These are phyloP conservation scores for Phengaris alcon DNA, from an alignment of 2,888 invertebrate species.

Conservation along the genomic window DNA sequence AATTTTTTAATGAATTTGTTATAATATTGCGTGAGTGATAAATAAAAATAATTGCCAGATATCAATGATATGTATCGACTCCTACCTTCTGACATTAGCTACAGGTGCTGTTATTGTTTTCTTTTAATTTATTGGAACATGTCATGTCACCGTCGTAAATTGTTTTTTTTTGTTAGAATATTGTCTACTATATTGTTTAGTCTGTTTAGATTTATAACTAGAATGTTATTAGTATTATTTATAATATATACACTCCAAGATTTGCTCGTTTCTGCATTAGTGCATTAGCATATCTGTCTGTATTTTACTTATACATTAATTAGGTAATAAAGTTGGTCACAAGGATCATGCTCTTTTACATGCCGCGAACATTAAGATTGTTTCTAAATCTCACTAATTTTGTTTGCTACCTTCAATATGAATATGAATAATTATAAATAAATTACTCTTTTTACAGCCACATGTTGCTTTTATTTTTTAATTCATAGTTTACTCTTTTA, in stretches of 20 bases:
- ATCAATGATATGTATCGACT: conserved; percentile 40
- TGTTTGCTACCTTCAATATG: conserved; percentile 64
- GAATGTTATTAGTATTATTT: conserved; percentile 74
- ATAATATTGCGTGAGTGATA: conserved; percentile 52
- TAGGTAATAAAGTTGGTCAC: conserved; percentile 46
- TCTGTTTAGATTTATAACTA: conserved; percentile 71
- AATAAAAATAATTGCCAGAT: conserved; percentile 45
- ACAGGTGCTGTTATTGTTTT: conserved; percentile 62
- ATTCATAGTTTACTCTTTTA: not conserved
- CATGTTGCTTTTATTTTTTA: conserved; percentile 28
- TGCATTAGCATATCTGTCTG: conserved; percentile 26
- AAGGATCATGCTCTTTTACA: conserved; percentile 46
- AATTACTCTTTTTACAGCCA: conserved; percentile 74
- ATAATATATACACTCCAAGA: conserved; percentile 69
- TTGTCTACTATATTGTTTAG: conserved; percentile 74
- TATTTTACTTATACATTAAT: conserved; percentile 27
- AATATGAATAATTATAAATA: conserved; percentile 74
- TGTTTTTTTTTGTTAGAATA: conserved; percentile 68
- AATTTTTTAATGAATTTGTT: conserved; percentile 51
- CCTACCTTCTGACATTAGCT: conserved; percentile 46
- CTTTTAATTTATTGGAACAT: conserved; percentile 47
- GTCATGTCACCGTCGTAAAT: conserved; percentile 59
- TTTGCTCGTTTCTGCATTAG: conserved; percentile 35
- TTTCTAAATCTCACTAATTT: conserved; percentile 61
- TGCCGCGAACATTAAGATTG: conserved; percentile 41